These are phyloP conservation scores for Andinoacara biseriatus DNA, from an alignment of 2,113 vertebrate genomes.

Conservation along the genomic window DNA sequence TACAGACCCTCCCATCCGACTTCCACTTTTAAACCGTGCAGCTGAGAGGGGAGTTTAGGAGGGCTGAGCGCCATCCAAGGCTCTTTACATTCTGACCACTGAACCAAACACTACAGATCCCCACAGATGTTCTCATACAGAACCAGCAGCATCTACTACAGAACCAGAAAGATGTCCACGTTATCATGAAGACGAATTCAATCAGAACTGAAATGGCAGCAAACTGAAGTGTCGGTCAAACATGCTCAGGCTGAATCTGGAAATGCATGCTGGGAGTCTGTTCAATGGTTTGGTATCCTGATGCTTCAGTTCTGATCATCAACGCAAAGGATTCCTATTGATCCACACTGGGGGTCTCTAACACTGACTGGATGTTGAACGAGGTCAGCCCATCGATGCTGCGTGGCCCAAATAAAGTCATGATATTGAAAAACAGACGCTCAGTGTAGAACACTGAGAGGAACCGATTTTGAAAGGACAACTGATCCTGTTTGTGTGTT, in stretches of 20 bases:
- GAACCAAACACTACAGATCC: not conserved
- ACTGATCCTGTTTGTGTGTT: not conserved
- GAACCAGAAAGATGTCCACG: too few species aligned
- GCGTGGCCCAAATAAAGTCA: not conserved
- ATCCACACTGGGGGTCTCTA: not conserved
- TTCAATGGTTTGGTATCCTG: too few species aligned
- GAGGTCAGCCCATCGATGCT: not conserved
- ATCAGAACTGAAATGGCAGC: not conserved
- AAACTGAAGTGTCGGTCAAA: not conserved
- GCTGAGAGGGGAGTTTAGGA: not conserved
- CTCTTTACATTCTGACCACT: not conserved
- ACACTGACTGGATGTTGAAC: not conserved
- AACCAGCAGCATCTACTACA: too few species aligned
- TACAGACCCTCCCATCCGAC: slow-evolving; percentile 33
- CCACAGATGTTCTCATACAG: too few species aligned
- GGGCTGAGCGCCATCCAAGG: not conserved
- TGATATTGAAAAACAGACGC: not conserved
- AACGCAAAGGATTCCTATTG: not conserved
- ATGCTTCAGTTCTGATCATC: not conserved
- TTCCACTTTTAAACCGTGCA: slow-evolving; percentile 9
- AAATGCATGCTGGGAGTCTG: slow-evolving; percentile 9
- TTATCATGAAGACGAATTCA: too few species aligned
- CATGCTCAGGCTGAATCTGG: not conserved
- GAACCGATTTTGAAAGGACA: not conserved
- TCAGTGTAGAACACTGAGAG: too few species aligned